Evolutionary conservation across 2,888 invertebrate species (phyloP).

Genomic region (Lasioglossum oenotherae): DNA sequence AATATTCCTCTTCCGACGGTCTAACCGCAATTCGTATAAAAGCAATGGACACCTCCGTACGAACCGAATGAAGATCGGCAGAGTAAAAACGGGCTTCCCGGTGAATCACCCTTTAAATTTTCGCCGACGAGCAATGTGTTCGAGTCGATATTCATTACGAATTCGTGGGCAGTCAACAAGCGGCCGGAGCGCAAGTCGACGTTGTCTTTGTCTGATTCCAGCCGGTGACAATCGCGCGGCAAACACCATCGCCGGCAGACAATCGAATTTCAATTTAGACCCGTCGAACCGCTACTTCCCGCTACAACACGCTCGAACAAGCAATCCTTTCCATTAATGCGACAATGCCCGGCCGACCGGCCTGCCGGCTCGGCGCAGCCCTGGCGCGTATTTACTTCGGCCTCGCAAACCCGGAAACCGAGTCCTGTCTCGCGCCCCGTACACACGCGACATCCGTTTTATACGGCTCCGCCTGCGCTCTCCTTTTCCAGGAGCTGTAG

Average conservation of each 20-base stretch:
- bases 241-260: conserved; percentile 76
- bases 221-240: conserved; percentile 65
- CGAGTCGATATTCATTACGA: conserved; percentile 64
- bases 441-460: conserved; percentile 25
- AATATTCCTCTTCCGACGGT: not conserved
- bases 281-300: conserved; percentile 78
- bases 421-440: not conserved
- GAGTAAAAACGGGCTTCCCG: not conserved
- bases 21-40: not conserved
- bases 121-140: not conserved
- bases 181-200: conserved; percentile 53
- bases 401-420: conserved; percentile 45
- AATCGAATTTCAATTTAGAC: conserved; percentile 83
- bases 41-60: not conserved
- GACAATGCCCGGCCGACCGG: conserved; percentile 78
- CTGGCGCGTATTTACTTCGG: conserved; percentile 76
- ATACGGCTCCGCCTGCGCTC: conserved; percentile 6
- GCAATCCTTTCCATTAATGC: conserved; percentile 83
- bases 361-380: conserved; percentile 45
- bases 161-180: conserved; percentile 62
- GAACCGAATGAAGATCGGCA: not conserved
- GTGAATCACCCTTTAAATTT: not conserved
- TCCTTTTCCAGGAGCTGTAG: conserved; percentile 7
- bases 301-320: conserved; percentile 79
- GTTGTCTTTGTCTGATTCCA: conserved; percentile 53